Evolutionary conservation across 2,797 vertebrate species (phyloP).

Genomic region (Crenichthys baileyi): DNA sequence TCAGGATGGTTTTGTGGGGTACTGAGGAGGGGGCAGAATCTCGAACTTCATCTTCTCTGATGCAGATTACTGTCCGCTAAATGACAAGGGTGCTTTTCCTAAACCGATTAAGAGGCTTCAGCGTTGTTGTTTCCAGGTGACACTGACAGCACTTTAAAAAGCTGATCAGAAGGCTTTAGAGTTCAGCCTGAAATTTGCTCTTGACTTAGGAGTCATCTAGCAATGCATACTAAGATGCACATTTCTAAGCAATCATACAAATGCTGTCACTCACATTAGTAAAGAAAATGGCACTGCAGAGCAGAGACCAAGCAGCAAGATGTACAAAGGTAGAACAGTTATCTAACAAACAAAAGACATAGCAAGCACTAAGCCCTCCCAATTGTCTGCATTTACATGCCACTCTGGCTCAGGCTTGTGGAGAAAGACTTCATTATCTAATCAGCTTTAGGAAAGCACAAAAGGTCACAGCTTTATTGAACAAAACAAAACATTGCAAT

Average conservation of each 20-base stretch:
- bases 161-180: constrained; percentile 53
- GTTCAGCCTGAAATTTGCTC: constrained; percentile 63
- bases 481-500: constrained; percentile 1
- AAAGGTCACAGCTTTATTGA: constrained; percentile 24
- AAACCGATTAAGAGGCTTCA: constrained; percentile 79
- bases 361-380: constrained; percentile 12
- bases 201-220: constrained; percentile 36
- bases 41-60: constrained; percentile 72
- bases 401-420: constrained; percentile 15
- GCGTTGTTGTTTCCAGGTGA: constrained; percentile 69
- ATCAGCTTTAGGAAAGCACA: constrained; percentile 61
- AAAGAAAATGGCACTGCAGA: constrained; percentile 27
- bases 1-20: constrained; percentile 56
- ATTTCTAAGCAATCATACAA: constrained; percentile 15
- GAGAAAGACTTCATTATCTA: constrained; percentile 52
- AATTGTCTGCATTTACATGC: constrained; percentile 10
- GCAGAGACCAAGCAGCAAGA: constrained; percentile 27
- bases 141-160: constrained; percentile 78
- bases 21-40: constrained; percentile 60
- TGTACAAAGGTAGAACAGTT: constrained; percentile 40
- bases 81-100: constrained; percentile 78
- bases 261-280: constrained; percentile 30
- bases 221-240: neutral
- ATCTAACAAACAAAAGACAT: constrained; percentile 26
- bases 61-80: constrained; percentile 79